Base-by-base conservation (phyloP, 2,888 invertebrate species). In the Timandra comae region DNA sequence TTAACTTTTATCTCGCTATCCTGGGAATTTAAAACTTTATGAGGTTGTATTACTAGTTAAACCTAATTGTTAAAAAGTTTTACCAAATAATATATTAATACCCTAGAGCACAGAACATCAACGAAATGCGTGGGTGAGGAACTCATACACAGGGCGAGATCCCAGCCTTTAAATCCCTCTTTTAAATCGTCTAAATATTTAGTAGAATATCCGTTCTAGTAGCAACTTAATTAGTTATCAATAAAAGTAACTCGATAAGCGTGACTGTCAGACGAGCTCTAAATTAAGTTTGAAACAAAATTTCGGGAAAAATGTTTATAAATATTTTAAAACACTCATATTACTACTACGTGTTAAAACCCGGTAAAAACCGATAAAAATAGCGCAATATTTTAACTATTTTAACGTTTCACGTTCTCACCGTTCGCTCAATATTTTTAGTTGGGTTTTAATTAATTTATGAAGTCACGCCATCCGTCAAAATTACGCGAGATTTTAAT, bases 361-460 rank as follows among this genome's bases (percentile, higher is more conserved):
- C 11, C 3, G 11, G 24, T 2, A 11, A 24, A 24, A 24, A 6
- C 24, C 7, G 9, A 9, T 11, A 10, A 24, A 24, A 24, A 8
- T 8, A 35, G 24, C n/a, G n/a, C n/a, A 22, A 32, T 30, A 20
- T 35, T 46, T 39, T 36, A 41, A 45, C 46, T 55, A 52, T 48
- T 51, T 56, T 50, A 49, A 55, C 50, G 48, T 45, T 40, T 43
- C 44, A 34, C 47, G 47, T 49, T 37, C 52, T 52, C 45, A n/a
- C n/a, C n/a, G 37, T 49, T 38, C 43, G 41, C 52, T 65, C 56
- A 59, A 64, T 68, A 63, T 63, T 67, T 71, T 61, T 69, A 75
- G 63, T 71, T 63, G 50, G 36, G 62, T 55, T 5, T 72, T 77
- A 79, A 78, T 80, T 80, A 80, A 78, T 74, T 66, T 57, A 55